phyloP scores from a whole-genome alignment of 2,113 vertebrate species.

The Podarcis muralis region DNA sequence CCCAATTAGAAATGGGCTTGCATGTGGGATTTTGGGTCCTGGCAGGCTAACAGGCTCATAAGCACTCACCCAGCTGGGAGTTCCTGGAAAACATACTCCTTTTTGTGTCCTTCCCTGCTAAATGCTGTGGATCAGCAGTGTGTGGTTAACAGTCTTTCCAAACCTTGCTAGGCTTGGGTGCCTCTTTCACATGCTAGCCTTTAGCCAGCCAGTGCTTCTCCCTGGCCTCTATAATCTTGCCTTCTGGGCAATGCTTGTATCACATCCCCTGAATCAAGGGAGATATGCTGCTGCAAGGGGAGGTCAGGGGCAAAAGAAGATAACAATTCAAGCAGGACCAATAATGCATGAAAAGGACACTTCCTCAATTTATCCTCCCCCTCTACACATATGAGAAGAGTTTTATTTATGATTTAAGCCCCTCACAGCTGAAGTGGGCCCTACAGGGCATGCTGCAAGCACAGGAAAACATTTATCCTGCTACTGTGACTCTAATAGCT shows the following conservation, averaged over 20 bases:
- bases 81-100: not conserved
- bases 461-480: constrained; percentile 53
- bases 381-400: constrained; percentile 18
- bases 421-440: constrained; percentile 43
- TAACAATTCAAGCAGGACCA: constrained; percentile 55
- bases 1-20: not conserved
- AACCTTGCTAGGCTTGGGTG: not conserved
- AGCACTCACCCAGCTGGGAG: not conserved
- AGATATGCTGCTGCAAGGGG: constrained; percentile 47
- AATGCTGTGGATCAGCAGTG: not conserved
- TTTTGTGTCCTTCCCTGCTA: not conserved
- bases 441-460: constrained; percentile 39
- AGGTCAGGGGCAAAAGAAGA: constrained; percentile 56
- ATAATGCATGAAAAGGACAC: constrained; percentile 57
- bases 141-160: not conserved
- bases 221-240: constrained; percentile 59
- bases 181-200: not conserved
- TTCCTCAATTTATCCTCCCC: constrained; percentile 59
- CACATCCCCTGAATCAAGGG: constrained; percentile 59
- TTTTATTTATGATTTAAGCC: constrained; percentile 53
- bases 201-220: constrained; percentile 35
- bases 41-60: not conserved
- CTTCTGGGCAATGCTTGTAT: constrained; percentile 57
- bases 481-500: not conserved
- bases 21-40: not conserved